Evolutionary conservation across 2,797 vertebrate species (phyloP).

Genomic region (Centroberyx gerrardi): DNA sequence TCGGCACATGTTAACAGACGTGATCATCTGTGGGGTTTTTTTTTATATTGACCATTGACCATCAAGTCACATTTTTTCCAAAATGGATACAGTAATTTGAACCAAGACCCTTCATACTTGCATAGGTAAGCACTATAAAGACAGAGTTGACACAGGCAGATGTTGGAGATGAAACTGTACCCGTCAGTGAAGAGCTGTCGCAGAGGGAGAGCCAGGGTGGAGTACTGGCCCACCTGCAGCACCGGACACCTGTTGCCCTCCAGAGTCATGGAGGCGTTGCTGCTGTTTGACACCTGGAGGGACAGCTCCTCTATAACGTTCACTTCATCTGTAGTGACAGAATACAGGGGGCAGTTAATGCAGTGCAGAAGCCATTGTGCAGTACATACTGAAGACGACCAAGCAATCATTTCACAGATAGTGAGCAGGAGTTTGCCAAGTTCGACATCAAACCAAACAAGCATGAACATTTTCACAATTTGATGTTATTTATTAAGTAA

Average conservation of each 20-base stretch:
- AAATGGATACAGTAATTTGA: background rate
- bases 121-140: background rate
- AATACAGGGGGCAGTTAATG: constrained; percentile 4
- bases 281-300: constrained; percentile 71
- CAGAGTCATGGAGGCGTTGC: constrained; percentile 83
- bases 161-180: constrained; percentile 66
- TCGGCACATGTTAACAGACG: no score
- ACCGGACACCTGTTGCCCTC: constrained; percentile 82
- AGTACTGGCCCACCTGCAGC: constrained; percentile 89
- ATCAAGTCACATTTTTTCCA: background rate
- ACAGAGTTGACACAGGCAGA: background rate
- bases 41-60: no score
- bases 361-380: background rate
- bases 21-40: no score
- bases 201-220: constrained; percentile 87
- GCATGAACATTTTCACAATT: no score
- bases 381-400: background rate
- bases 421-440: no score
- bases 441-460: no score
- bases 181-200: constrained; percentile 84
- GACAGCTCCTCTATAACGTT: constrained; percentile 87
- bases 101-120: background rate
- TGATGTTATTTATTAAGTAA: no score
- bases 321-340: constrained; percentile 84
- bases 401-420: no score